Evolutionary conservation across 2,113 vertebrate species (phyloP).

Genomic region (Sinocyclocheilus anshuiensis): DNA sequence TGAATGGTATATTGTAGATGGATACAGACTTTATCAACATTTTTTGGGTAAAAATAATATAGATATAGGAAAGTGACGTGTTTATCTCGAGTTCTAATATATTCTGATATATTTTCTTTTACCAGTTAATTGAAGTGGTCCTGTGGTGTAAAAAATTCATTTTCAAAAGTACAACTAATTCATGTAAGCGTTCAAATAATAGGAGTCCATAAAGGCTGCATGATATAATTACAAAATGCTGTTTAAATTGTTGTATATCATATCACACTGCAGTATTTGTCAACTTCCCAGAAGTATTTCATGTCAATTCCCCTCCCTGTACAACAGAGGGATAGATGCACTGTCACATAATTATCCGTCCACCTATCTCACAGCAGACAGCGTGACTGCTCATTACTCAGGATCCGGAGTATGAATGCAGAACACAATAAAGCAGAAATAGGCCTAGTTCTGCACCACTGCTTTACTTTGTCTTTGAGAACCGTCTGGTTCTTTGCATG

Average conservation of each 20-base stretch:
- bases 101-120: too few species aligned
- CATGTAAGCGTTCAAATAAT: not conserved
- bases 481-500: not conserved
- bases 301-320: not conserved
- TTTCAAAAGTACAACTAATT: not conserved
- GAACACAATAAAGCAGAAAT: not conserved
- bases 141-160: not conserved
- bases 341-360: constrained; percentile 9
- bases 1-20: not conserved
- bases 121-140: not conserved
- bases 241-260: constrained; percentile 13
- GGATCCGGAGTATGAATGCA: not conserved
- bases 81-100: not conserved
- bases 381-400: constrained; percentile 33
- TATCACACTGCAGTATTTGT: constrained; percentile 24
- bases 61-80: not conserved
- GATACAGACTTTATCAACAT: not conserved
- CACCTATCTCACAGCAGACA: constrained; percentile 21
- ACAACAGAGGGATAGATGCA: constrained; percentile 14
- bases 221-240: not conserved
- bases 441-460: constrained; percentile 22
- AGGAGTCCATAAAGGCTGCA: not conserved
- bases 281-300: constrained; percentile 10
- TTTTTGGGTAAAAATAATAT: not conserved
- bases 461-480: not conserved